These are phyloP conservation scores for Trogon surrucura DNA, from an alignment of 2,113 vertebrate genomes.

Conservation along the genomic window DNA sequence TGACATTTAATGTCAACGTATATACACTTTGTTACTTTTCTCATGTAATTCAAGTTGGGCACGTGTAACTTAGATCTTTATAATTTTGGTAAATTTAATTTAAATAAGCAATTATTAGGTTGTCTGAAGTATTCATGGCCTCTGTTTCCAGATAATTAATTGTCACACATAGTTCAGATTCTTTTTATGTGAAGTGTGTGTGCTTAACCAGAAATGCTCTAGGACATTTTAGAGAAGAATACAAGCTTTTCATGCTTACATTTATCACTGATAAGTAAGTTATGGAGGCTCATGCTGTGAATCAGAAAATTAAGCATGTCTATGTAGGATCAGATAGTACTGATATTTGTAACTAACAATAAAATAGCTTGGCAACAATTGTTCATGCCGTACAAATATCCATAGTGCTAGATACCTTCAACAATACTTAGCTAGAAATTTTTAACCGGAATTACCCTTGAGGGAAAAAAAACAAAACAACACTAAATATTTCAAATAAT, in stretches of 20 bases:
- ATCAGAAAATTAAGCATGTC: not conserved
- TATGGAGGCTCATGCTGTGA: not conserved
- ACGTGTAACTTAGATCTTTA: not conserved
- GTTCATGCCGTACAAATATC: not conserved
- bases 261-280: not conserved
- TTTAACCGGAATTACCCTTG: not conserved
- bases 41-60: not conserved
- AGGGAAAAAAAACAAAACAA: not conserved
- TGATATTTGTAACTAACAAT: not conserved
- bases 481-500: not conserved
- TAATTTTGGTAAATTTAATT: not conserved
- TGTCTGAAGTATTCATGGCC: not conserved
- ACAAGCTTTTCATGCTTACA: not conserved
- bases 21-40: not conserved
- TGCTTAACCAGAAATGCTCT: not conserved
- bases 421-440: not conserved
- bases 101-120: not conserved
- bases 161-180: not conserved
- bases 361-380: not conserved
- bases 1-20: not conserved
- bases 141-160: constrained; percentile 44
- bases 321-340: not conserved
- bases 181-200: not conserved
- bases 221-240: not conserved
- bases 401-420: not conserved